A percentile compares a stretch with the other conserved stretches of the same genome.
Evolutionary conservation across 2,113 vertebrate genomes (phyloP).

Genomic region (Lathamus discolor): DNA sequence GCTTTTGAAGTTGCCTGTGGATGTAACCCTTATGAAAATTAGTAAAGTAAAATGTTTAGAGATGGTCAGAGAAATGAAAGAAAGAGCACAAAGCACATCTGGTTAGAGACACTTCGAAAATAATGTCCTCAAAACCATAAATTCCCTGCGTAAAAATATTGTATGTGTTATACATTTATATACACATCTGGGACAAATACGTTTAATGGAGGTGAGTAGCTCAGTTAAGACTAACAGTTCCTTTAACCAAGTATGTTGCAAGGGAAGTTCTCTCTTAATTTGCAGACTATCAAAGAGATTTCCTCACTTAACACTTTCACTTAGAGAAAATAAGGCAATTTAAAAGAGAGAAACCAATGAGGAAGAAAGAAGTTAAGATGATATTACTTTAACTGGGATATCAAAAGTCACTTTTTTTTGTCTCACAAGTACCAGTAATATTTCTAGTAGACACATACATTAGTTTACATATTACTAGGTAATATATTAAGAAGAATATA

Average conservation of each 20-base stretch:
- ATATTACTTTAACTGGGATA: background rate
- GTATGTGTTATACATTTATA: background rate
- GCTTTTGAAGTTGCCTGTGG: slow-evolving; percentile 55
- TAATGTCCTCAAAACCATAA: background rate
- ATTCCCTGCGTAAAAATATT: background rate
- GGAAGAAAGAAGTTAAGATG: background rate
- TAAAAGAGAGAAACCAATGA: background rate
- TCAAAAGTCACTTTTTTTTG: background rate
- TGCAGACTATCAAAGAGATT: background rate
- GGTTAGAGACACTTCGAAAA: background rate
- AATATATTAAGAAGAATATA: background rate
- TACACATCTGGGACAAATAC: background rate
- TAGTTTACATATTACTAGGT: background rate
- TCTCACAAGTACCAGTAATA: background rate
- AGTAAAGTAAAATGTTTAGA: slow-evolving; percentile 22
- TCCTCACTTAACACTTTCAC: background rate
- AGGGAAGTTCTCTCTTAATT: background rate
- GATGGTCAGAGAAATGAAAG: background rate
- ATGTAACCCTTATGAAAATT: background rate
- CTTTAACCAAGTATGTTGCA: background rate
- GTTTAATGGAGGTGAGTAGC: background rate
- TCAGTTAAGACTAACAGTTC: background rate
- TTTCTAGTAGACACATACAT: background rate
- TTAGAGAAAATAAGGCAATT: background rate
- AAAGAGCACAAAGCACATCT: background rate